Evolutionary conservation across 2,888 invertebrate genomes (phyloP), one percentile per base, ranked within the genome.

Genomic region (Epinotia nisella): DNA sequence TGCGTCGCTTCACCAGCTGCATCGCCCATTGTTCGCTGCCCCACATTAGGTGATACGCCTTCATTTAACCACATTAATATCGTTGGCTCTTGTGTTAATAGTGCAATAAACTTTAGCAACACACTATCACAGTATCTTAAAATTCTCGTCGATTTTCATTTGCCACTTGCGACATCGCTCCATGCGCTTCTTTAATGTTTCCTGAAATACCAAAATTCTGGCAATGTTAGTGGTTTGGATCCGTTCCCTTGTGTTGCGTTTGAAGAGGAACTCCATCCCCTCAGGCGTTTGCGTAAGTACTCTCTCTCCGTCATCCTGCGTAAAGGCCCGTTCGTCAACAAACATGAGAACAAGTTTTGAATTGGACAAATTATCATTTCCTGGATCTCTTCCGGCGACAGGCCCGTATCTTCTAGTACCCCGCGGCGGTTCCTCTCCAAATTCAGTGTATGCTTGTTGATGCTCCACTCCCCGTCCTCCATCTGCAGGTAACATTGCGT

Each of bases 301-400:
- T 41, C 41, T 41, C 41, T 62, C 62, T 62, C 62, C 49, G 49
- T 62, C 62, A 49, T 29, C 62, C 41, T 45, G 7, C 3, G 19
- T 62, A 51, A 62, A 62, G n/a, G 24, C 45, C 45, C 15, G 15
- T 29, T 62, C 49, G 5, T 62, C 49, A 45, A 41, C 41, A 62
- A 62, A 62, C 13, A 49, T 4, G 9, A 62, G 9, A 62, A 49
- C 62, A 62, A 62, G 49, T 49, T 49, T 24, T 13, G 21, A 21
- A 61, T 61, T 61, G 61, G 61, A 21, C 21, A 61, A 21, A 45
- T 21, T 1, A 61, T 61, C n/a, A 59, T 11, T 24, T 59, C 35
- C 24, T 35, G 35, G 3, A 59, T 59, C 39, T 59, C 35, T 10
- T 21, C 61, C 13, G 61, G 17, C 1, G 1, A 1, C 11, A 39